These are phyloP conservation scores for Ephydatia muelleri DNA, from an alignment of 37 sponge, comb jelly and placozoan species.

Conservation along the genomic window DNA sequence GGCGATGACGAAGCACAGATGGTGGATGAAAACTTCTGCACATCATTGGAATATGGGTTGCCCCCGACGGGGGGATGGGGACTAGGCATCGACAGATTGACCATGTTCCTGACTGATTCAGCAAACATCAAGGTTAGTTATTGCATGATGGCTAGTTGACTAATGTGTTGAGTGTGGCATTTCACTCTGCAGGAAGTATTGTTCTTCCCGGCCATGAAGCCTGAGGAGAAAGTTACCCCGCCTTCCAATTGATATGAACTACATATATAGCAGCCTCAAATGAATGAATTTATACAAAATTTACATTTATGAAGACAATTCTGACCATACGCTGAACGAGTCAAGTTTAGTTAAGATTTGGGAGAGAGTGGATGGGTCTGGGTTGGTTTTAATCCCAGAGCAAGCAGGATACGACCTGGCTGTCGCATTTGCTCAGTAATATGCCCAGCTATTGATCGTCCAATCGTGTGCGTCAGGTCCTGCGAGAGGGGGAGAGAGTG, in stretches of 20 bases:
- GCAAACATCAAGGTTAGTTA: slow-evolving; percentile 92
- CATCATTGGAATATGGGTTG: slow-evolving; percentile 97
- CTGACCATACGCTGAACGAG: background rate
- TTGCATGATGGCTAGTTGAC: too few relatives aligned
- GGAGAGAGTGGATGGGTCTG: background rate
- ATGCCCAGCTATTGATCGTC: background rate
- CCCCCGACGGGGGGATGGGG: slow-evolving; percentile 99
- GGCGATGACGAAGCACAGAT: slow-evolving; percentile 96
- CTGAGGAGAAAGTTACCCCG: slow-evolving; percentile 50
- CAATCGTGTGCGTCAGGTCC: background rate
- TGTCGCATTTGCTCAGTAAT: background rate
- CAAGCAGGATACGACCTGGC: background rate
- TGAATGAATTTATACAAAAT: background rate
- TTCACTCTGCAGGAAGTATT: slow-evolving; percentile 82
- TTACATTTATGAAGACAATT: background rate
- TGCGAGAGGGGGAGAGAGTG: background rate
- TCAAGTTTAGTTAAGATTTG: background rate
- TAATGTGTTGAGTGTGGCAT: background rate
- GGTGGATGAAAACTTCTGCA: slow-evolving; percentile 98
- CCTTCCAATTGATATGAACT: background rate
- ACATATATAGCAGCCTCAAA: too few relatives aligned
- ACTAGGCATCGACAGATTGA: slow-evolving; percentile 93
- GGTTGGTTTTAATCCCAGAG: background rate
- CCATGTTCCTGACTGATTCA: slow-evolving; percentile 99
- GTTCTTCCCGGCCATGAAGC: slow-evolving; percentile 99